A percentile compares a stretch with the other conserved stretches of the same genome.
Conservation (phyloP, 1,140 invertebrate species). For the Luehdorfia chinensis region DNA sequence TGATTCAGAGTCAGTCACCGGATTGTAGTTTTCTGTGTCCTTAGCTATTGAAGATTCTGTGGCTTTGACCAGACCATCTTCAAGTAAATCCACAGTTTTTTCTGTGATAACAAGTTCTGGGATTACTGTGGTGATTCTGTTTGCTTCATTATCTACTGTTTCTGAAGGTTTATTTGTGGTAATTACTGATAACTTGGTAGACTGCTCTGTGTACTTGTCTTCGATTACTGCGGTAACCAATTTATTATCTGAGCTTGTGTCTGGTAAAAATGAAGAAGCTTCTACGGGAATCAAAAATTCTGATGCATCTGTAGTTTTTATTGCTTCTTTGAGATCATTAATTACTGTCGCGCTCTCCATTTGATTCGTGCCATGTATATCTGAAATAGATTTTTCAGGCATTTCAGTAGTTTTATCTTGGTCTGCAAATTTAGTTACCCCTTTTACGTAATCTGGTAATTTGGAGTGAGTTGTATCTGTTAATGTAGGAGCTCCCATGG, state of each 20-base stretch:
- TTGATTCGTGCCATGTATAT: neutral
- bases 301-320: neutral
- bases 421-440: neutral
- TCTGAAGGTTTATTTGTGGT: slow-evolving; percentile 10
- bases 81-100: no score
- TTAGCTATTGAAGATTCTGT: no score
- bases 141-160: neutral
- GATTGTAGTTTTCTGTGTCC: no score
- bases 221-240: neutral
- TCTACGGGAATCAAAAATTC: slow-evolving; percentile 4
- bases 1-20: no score
- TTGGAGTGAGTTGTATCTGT: neutral
- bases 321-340: slow-evolving; percentile 14
- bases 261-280: slow-evolving; percentile 1
- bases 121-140: neutral
- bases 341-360: slow-evolving; percentile 11
- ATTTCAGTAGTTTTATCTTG: neutral
- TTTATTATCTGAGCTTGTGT: slow-evolving; percentile 1
- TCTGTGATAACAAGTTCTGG: no score
- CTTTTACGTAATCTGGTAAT: neutral
- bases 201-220: neutral
- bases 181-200: slow-evolving; percentile 5
- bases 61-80: no score
- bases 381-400: slow-evolving; percentile 1
- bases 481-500: neutral